Conservation (phyloP, 1,140 invertebrate species). For the Drosophila teissieri region DNA sequence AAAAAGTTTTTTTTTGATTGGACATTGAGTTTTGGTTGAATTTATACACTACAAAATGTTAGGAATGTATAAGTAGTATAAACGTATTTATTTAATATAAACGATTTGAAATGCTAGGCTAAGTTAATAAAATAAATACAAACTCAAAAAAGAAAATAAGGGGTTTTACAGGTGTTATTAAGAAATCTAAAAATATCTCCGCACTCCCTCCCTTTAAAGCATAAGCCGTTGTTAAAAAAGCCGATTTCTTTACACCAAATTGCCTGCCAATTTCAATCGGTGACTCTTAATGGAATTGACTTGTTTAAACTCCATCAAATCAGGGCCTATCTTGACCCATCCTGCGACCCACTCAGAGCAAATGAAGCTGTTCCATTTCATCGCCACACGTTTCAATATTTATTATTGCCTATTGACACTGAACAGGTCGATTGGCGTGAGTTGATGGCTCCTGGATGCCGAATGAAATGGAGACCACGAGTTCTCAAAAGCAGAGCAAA, state of each 20-base stretch:
- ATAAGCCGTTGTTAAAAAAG: neutral
- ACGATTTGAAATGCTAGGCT: no score
- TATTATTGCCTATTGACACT: constrained; percentile 70
- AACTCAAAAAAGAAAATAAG: no score
- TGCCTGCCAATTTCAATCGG: neutral
- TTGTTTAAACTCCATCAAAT: constrained; percentile 52
- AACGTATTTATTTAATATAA: no score
- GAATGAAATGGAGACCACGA: constrained; percentile 27
- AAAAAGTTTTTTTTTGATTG: no score
- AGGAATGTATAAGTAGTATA: no score
- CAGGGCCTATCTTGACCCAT: constrained; percentile 34
- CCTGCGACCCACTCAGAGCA: constrained; percentile 12
- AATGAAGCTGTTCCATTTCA: constrained; percentile 26
- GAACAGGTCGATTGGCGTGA: constrained; percentile 43
- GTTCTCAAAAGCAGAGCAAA: constrained; percentile 48
- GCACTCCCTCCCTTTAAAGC: no score
- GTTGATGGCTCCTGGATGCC: constrained; percentile 31
- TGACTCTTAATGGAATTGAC: constrained; percentile 36
- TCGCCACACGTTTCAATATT: constrained; percentile 41
- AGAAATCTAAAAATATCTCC: no score
- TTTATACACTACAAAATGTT: no score
- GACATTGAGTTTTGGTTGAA: no score
- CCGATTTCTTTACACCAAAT: no score
- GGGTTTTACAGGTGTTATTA: no score
- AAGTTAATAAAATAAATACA: no score